A percentile compares a stretch with the other conserved stretches of the same genome.
These are phyloP conservation scores for Neomorphus geoffroyi DNA, from an alignment of 2,797 vertebrate genomes.

Conservation along the genomic window DNA sequence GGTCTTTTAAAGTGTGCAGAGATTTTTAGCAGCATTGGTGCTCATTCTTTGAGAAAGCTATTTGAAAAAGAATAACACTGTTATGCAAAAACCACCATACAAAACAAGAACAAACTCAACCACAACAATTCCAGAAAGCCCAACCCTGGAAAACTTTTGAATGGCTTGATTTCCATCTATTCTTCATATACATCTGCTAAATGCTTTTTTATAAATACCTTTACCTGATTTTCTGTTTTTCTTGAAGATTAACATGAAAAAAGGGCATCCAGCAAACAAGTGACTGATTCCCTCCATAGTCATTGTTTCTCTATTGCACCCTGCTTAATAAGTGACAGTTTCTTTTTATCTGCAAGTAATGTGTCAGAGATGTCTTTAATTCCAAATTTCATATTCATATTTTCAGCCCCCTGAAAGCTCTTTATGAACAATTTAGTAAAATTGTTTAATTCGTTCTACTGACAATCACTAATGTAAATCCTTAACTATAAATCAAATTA, in stretches of 20 bases:
- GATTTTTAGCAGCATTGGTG: neutral
- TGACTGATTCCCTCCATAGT: neutral
- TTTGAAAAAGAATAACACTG: neutral
- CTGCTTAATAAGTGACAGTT: neutral
- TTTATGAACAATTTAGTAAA: conserved; percentile 5
- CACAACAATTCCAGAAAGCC: neutral
- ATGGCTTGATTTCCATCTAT: neutral
- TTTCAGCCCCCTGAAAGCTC: conserved; percentile 15
- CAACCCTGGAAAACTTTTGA: neutral
- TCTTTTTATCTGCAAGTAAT: conserved; percentile 39
- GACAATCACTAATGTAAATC: conserved; percentile 34
- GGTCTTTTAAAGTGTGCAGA: neutral
- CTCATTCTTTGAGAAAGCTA: neutral
- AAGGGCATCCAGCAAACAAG: neutral
- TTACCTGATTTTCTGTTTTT: neutral
- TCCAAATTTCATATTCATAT: conserved; percentile 35
- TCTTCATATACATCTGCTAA: neutral
- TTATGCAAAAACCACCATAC: neutral
- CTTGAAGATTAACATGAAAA: neutral
- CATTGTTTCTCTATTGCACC: conserved; percentile 1
- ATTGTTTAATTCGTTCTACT: conserved; percentile 41
- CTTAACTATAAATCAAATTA: conserved; percentile 33
- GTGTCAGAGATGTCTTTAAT: conserved; percentile 36
- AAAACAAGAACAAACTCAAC: neutral
- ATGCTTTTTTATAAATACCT: neutral